These are phyloP conservation scores for Triplophysa dalaica DNA, from an alignment of 2,113 vertebrate species.

Conservation along the genomic window DNA sequence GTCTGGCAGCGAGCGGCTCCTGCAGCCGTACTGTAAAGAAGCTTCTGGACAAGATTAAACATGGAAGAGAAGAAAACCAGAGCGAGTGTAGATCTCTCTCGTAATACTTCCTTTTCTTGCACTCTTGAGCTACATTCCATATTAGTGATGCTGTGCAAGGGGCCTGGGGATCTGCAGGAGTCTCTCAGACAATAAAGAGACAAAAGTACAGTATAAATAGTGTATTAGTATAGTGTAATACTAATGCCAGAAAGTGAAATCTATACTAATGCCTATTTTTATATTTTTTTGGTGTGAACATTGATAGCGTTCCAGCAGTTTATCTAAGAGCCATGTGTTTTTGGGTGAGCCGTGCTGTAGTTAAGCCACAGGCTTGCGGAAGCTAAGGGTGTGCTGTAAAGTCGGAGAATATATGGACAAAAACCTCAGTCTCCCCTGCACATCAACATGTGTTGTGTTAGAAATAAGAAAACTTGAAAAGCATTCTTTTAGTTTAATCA, in stretches of 20 bases:
- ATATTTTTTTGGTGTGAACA: constrained; percentile 52
- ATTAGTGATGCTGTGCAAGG: constrained; percentile 48
- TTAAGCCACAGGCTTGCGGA: constrained; percentile 8
- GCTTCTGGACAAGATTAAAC: constrained; percentile 54
- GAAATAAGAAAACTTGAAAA: too few species aligned
- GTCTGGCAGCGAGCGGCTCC: constrained; percentile 53
- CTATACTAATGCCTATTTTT: constrained; percentile 49
- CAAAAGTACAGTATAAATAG: constrained; percentile 51
- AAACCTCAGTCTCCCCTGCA: constrained; percentile 8
- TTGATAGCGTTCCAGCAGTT: constrained; percentile 36
- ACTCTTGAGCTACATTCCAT: constrained; percentile 48
- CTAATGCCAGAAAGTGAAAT: constrained; percentile 61
- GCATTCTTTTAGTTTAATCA: too few species aligned
- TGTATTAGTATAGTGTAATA: too few species aligned
- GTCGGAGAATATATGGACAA: neutral
- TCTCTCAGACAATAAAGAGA: constrained; percentile 38
- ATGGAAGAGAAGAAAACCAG: constrained; percentile 51
- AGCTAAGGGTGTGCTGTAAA: neutral
- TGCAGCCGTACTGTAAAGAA: constrained; percentile 46
- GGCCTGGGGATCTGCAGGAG: constrained; percentile 46
- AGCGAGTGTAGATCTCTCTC: constrained; percentile 35
- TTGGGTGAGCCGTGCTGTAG: constrained; percentile 53
- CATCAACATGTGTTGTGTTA: neutral
- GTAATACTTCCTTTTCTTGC: constrained; percentile 46
- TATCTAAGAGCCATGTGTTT: constrained; percentile 58